Percentiles rank a stretch among this genome's conserved stretches.
Conservation (phyloP, 2,113 vertebrate species). For the Nannobrachium achirus region DNA sequence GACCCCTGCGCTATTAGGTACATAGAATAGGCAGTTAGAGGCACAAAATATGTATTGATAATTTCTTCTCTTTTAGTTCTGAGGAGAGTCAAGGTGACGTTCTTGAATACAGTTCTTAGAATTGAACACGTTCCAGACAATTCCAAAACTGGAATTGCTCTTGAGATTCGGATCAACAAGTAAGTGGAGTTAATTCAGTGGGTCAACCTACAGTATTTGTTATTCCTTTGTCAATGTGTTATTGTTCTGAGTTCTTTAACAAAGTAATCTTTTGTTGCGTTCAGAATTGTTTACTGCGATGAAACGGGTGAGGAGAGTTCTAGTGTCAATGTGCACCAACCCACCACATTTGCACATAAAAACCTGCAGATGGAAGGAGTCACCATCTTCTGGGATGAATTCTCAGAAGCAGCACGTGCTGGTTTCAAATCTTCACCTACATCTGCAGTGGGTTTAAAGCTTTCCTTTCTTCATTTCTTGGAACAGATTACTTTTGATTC, state of each 20-base stretch:
- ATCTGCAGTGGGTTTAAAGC: constrained; percentile 81
- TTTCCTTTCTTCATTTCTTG: not conserved
- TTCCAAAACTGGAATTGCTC: constrained; percentile 94
- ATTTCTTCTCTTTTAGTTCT: constrained; percentile 82
- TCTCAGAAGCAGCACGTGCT: constrained; percentile 87
- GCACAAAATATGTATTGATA: no score
- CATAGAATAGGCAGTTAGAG: no score
- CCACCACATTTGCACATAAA: constrained; percentile 95
- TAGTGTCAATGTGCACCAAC: constrained; percentile 92
- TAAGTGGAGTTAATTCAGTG: constrained; percentile 65
- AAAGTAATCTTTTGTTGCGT: constrained; percentile 41
- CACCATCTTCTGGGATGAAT: constrained; percentile 94
- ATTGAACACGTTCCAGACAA: constrained; percentile 95
- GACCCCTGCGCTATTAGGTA: no score
- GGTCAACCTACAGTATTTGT: not conserved
- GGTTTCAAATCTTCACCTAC: constrained; percentile 88
- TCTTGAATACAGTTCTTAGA: constrained; percentile 93
- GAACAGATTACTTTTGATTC: no score
- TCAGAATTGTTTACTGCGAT: constrained; percentile 92
- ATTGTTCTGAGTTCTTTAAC: not conserved
- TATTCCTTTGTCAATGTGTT: not conserved
- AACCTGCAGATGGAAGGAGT: constrained; percentile 91
- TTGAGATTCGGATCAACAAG: constrained; percentile 93
- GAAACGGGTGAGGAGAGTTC: constrained; percentile 90
- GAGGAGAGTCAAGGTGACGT: constrained; percentile 95